Percentiles rank a stretch among this genome's conserved stretches.
phyloP scores from a whole-genome alignment of 2,888 invertebrate species.

The Scelioninae gen. 1 region DNA sequence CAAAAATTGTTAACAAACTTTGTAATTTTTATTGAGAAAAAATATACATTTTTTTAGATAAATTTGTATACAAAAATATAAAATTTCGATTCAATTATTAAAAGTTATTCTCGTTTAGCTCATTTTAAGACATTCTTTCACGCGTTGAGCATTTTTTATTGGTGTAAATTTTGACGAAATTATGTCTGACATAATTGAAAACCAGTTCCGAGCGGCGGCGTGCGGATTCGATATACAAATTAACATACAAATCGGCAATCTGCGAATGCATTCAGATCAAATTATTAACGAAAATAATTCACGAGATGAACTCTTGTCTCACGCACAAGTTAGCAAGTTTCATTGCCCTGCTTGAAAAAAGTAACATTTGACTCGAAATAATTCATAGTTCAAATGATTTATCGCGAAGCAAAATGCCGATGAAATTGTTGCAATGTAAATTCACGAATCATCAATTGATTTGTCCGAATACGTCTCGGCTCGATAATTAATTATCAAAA shows the following conservation, averaged over 20 bases:
- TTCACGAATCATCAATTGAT: slow-evolving; percentile 9
- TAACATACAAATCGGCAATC: slow-evolving; percentile 5
- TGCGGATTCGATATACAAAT: neutral
- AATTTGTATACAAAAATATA: too few species aligned
- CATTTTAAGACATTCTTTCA: too few species aligned
- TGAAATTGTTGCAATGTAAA: neutral
- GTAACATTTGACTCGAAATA: slow-evolving; percentile 27
- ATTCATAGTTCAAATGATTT: slow-evolving; percentile 25
- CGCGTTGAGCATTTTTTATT: too few species aligned
- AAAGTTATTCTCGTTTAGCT: too few species aligned
- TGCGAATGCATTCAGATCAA: neutral
- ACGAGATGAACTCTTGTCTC: slow-evolving; percentile 9
- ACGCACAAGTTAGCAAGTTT: slow-evolving; percentile 23
- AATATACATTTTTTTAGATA: too few species aligned
- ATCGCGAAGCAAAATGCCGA: slow-evolving; percentile 9
- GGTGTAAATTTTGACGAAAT: neutral
- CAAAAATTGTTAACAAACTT: too few species aligned
- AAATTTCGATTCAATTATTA: too few species aligned
- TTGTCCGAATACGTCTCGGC: slow-evolving; percentile 27
- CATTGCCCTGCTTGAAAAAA: slow-evolving; percentile 26
- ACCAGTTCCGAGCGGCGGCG: slow-evolving; percentile 15
- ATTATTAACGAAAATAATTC: slow-evolving; percentile 7
- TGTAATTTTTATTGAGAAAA: too few species aligned
- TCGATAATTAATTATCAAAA: slow-evolving; percentile 47
- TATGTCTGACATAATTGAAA: slow-evolving; percentile 4